Conservation (phyloP, 2,113 vertebrate species). For the Vimba vimba region DNA sequence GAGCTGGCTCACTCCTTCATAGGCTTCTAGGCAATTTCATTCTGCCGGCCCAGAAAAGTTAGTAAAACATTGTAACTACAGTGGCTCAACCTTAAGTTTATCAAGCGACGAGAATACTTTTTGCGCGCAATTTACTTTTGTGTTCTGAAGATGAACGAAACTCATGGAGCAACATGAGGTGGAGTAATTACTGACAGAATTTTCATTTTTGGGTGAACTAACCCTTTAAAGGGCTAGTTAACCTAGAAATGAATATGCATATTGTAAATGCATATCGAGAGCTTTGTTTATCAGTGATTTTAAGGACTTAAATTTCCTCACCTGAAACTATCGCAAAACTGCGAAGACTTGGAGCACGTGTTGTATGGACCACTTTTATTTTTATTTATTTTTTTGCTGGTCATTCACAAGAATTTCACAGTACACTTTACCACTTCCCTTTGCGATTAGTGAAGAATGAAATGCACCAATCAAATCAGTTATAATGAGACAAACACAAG, state of each 20-base stretch:
- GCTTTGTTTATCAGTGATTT: not conserved
- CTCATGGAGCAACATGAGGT: no score
- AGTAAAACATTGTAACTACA: no score
- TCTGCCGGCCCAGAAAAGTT: no score
- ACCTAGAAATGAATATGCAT: not conserved
- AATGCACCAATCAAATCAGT: slow-evolving; percentile 4
- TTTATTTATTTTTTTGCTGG: not conserved
- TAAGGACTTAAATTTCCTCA: not conserved
- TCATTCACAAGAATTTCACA: not conserved
- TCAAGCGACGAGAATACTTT: no score
- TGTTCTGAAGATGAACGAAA: no score
- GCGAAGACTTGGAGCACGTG: not conserved
- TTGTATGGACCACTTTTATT: not conserved
- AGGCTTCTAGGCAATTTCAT: no score
- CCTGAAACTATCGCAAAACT: not conserved
- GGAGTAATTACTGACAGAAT: no score
- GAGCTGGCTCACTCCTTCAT: no score
- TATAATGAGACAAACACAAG: slow-evolving; percentile 42
- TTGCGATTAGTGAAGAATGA: not conserved
- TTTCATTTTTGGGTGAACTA: no score
- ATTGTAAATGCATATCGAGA: not conserved
- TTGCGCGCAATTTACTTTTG: no score
- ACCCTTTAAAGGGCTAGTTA: not conserved
- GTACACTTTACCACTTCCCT: not conserved
- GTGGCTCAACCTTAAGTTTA: no score